These are phyloP conservation scores for Solea solea DNA, from an alignment of 2,113 vertebrate species.

Conservation along the genomic window DNA sequence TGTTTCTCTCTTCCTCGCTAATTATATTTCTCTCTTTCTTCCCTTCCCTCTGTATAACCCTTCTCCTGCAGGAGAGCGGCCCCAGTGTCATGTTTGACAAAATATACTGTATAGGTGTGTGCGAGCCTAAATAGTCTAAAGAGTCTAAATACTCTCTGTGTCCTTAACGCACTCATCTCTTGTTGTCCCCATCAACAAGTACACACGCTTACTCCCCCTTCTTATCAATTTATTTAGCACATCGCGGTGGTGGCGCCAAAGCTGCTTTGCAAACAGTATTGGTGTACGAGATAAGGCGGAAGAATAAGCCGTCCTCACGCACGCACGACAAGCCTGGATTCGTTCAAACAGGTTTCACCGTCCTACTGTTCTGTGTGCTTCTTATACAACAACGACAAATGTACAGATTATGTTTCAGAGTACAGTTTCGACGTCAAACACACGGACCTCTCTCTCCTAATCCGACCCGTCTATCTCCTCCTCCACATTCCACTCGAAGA, in stretches of 20 bases:
- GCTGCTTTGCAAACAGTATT: slow-evolving; percentile 71
- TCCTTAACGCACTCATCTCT: slow-evolving; percentile 53
- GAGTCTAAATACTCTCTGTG: slow-evolving; percentile 26
- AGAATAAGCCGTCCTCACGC: slow-evolving; percentile 50
- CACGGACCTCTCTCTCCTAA: slow-evolving; percentile 21
- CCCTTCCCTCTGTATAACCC: slow-evolving; percentile 27
- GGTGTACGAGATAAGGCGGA: slow-evolving; percentile 61
- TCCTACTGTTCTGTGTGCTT: slow-evolving; percentile 1
- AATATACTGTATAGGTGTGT: slow-evolving; percentile 27
- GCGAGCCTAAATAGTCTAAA: slow-evolving; percentile 5
- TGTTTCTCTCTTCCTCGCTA: slow-evolving; percentile 17
- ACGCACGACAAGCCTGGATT: slow-evolving; percentile 48
- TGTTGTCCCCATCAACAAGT: slow-evolving; percentile 41
- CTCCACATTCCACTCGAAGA: slow-evolving; percentile 61
- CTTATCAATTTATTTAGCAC: slow-evolving; percentile 74
- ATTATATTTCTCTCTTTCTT: slow-evolving; percentile 21
- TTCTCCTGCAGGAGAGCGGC: slow-evolving; percentile 43
- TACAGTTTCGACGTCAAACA: slow-evolving; percentile 23
- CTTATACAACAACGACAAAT: slow-evolving; percentile 13
- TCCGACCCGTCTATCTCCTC: slow-evolving; percentile 39
- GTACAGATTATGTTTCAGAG: slow-evolving; percentile 33
- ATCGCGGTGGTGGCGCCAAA: slow-evolving; percentile 55
- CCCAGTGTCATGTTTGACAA: slow-evolving; percentile 64
- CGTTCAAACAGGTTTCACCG: slow-evolving; percentile 52
- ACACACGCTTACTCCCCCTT: slow-evolving; percentile 38